Evolutionary conservation across 2,888 invertebrate species (phyloP).

Genomic region (Dolichopus griseipennis): DNA sequence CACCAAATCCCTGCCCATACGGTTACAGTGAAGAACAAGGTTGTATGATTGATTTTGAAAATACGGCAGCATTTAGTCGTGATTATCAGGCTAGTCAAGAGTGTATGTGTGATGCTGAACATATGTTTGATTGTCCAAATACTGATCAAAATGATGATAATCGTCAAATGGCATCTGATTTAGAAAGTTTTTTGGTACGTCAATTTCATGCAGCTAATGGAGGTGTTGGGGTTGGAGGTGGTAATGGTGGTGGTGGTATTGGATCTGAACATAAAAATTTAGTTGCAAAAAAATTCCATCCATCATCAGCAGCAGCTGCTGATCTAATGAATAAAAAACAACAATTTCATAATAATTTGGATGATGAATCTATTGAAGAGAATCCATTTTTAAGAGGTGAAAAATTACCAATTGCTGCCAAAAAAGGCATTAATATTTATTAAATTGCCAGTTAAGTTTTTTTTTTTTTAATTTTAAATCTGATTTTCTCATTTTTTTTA

Average conservation of each 20-base stretch:
- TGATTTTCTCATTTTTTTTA: too few relatives aligned
- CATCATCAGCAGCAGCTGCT: too few relatives aligned
- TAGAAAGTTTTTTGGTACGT: conserved; percentile 56
- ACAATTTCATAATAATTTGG: conserved; percentile 34
- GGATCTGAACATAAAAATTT: conserved; percentile 58
- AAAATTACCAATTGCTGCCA: conserved; percentile 82
- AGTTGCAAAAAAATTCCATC: conserved; percentile 68
- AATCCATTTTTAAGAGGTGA: conserved; percentile 83
- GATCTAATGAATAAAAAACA: conserved; percentile 38
- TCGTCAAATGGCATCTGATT: conserved; percentile 46
- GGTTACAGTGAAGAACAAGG: conserved; percentile 82
- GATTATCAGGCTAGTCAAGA: conserved; percentile 86
- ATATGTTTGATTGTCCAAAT: conserved; percentile 87
- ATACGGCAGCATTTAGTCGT: conserved; percentile 90
- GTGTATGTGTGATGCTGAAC: conserved; percentile 97
- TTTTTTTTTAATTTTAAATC: too few relatives aligned
- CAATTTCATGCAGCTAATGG: conserved; percentile 40
- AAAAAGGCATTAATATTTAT: conserved; percentile 70
- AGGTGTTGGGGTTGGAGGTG: conserved; percentile 20
- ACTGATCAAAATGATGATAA: conserved; percentile 29
- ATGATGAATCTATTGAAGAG: conserved; percentile 42
- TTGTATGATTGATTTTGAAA: conserved; percentile 85
- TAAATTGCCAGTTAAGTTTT: too few relatives aligned
- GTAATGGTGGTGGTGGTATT: conserved; percentile 20
- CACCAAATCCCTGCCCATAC: conserved; percentile 96